phyloP scores from a whole-genome alignment of 2,888 invertebrate species.

The Nomada fabriciana region DNA sequence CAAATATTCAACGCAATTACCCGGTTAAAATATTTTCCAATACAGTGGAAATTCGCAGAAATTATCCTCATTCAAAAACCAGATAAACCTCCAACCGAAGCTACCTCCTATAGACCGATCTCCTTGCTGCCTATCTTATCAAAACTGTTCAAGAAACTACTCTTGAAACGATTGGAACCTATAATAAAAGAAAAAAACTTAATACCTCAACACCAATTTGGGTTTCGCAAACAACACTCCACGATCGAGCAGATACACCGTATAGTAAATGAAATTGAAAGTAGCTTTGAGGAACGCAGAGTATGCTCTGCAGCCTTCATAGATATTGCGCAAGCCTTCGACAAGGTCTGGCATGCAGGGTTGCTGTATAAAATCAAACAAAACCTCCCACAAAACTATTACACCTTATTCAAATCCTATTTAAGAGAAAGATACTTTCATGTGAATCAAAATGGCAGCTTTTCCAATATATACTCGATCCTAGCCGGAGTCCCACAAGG shows the following conservation, averaged over 20 bases:
- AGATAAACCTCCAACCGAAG: not conserved
- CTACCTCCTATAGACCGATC: not conserved
- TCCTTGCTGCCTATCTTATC: not conserved
- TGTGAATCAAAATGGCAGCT: not conserved
- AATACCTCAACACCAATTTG: constrained; percentile 9
- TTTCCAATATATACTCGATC: not conserved
- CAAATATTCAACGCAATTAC: constrained; percentile 1
- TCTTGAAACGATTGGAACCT: not conserved
- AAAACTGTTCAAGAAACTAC: constrained; percentile 3
- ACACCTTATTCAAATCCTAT: not conserved
- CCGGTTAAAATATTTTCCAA: not conserved
- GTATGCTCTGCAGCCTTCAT: not conserved
- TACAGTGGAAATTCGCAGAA: constrained; percentile 2
- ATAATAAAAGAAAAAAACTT: not conserved
- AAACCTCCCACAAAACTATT: not conserved
- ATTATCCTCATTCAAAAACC: constrained; percentile 8
- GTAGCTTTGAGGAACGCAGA: not conserved
- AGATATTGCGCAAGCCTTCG: constrained; percentile 1
- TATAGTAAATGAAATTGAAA: not conserved
- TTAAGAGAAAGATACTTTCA: not conserved
- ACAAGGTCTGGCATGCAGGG: not conserved
- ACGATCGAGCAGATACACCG: not conserved
- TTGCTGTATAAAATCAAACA: constrained; percentile 9
- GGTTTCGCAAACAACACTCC: not conserved
- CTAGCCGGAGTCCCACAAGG: not conserved